These are phyloP conservation scores for Drosophila micromelanica DNA, from an alignment of 1,140 invertebrate species.

Conservation along the genomic window DNA sequence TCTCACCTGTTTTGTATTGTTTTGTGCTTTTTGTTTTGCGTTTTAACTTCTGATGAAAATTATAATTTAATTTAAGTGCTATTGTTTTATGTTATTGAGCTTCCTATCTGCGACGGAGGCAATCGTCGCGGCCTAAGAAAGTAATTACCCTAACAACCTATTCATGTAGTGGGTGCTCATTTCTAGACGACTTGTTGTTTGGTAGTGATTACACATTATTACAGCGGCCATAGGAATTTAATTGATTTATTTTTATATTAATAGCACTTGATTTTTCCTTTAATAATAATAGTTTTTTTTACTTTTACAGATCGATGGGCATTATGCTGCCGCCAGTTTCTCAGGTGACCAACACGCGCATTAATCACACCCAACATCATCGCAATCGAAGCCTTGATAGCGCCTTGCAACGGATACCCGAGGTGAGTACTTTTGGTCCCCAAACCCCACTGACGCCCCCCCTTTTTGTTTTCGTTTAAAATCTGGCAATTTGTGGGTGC, in stretches of 20 bases:
- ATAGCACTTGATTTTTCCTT: background rate
- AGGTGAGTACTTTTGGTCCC: conserved; percentile 85
- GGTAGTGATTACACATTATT: background rate
- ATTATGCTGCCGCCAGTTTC: conserved; percentile 90
- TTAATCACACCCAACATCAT: conserved; percentile 89
- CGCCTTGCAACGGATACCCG: conserved; percentile 93
- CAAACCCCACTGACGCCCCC: background rate
- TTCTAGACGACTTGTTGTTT: conserved; percentile 16
- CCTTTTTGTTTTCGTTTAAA: background rate
- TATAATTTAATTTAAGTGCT: conserved; percentile 63
- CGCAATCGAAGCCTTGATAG: conserved; percentile 95
- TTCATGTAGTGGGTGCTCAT: conserved; percentile 8
- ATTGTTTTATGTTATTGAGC: conserved; percentile 15
- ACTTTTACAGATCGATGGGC: conserved; percentile 89
- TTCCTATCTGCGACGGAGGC: conserved; percentile 4
- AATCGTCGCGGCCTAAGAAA: conserved; percentile 26
- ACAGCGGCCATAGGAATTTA: conserved; percentile 29
- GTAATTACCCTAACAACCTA: conserved; percentile 31
- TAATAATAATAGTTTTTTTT: background rate
- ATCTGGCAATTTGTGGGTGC: conserved; percentile 17
- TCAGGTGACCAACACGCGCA: conserved; percentile 85
- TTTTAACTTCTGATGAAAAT: conserved; percentile 34
- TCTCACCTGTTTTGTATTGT: conserved; percentile 39
- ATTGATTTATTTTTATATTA: conserved; percentile 57
- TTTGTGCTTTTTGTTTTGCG: conserved; percentile 22